Percentiles rank a stretch among this genome's conserved stretches.
phyloP scores from a whole-genome alignment of 2,113 vertebrate species.

The Strix uralensis region DNA sequence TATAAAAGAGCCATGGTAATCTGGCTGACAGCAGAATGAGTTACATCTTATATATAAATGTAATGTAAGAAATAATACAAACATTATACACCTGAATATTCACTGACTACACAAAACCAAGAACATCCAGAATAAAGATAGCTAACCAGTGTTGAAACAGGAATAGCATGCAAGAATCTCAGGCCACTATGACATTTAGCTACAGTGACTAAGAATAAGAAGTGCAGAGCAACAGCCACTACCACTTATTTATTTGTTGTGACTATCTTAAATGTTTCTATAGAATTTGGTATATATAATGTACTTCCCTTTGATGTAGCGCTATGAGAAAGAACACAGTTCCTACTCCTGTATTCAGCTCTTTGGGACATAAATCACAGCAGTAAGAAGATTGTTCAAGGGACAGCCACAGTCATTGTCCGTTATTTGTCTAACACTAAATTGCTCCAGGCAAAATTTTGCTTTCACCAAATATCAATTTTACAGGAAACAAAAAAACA shows the following conservation, averaged over 20 bases:
- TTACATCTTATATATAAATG: not conserved
- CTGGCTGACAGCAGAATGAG: not conserved
- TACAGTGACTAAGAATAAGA: not conserved
- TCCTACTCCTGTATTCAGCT: not conserved
- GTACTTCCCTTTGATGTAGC: not conserved
- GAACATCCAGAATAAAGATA: not conserved
- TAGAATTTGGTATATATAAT: not conserved
- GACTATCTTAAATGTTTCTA: not conserved
- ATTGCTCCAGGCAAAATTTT: not conserved
- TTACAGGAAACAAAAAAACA: constrained; percentile 1
- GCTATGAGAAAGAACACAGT: not conserved
- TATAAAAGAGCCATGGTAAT: not conserved
- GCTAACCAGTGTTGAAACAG: not conserved
- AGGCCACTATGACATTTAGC: not conserved
- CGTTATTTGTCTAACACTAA: not conserved
- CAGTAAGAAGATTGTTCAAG: not conserved
- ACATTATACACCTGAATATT: not conserved
- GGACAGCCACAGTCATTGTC: not conserved
- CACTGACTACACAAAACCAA: not conserved
- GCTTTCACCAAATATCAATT: not conserved
- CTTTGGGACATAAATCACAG: not conserved
- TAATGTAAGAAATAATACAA: constrained; percentile 13
- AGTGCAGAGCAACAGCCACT: not conserved
- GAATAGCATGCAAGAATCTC: not conserved
- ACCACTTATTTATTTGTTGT: not conserved